Evolutionary conservation across 2,797 vertebrate species (phyloP).

Genomic region (Micropoecilia bifurca): DNA sequence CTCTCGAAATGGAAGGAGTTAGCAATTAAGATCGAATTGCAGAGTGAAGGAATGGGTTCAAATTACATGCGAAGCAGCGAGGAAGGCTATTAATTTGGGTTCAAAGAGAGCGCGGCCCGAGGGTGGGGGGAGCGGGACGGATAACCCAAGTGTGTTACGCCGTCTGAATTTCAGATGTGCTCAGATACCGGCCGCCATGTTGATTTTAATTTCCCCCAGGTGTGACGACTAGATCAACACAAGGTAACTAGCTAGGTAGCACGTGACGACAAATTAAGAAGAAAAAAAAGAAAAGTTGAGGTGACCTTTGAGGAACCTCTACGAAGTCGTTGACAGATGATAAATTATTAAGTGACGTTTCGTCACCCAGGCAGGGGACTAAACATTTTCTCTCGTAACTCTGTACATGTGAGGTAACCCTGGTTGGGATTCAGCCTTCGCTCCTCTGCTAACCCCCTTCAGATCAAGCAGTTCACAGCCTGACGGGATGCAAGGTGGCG

Average conservation of each 20-base stretch:
- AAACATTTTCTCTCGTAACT: conserved; percentile 1
- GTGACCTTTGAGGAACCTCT: conserved; percentile 7
- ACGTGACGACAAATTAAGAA: conserved; percentile 34
- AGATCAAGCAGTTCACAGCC: conserved; percentile 46
- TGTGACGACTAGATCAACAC: conserved; percentile 21
- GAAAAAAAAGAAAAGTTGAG: conserved; percentile 22
- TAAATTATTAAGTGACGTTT: conserved; percentile 50
- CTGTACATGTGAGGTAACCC: conserved; percentile 14
- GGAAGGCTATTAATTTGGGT: conserved; percentile 69
- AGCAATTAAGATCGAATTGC: conserved; percentile 66
- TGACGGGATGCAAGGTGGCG: conserved; percentile 20
- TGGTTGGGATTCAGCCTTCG: conserved; percentile 34
- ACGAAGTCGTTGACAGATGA: conserved; percentile 24
- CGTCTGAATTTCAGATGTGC: conserved; percentile 35
- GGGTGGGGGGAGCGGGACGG: conserved; percentile 39
- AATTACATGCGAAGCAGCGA: conserved; percentile 65
- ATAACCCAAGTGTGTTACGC: conserved; percentile 35
- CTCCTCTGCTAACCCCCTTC: conserved; percentile 16
- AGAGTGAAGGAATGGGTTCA: conserved; percentile 62
- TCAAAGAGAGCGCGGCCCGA: conserved; percentile 56
- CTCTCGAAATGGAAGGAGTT: conserved; percentile 70
- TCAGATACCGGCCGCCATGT: conserved; percentile 6
- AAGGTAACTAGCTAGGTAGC: conserved; percentile 30
- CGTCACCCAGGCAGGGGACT: conserved; percentile 27
- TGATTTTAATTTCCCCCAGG: conserved; percentile 12